Base-by-base conservation (phyloP, 1,140 invertebrate species). In the Pachyrhynchus sulphureomaculatus region DNA sequence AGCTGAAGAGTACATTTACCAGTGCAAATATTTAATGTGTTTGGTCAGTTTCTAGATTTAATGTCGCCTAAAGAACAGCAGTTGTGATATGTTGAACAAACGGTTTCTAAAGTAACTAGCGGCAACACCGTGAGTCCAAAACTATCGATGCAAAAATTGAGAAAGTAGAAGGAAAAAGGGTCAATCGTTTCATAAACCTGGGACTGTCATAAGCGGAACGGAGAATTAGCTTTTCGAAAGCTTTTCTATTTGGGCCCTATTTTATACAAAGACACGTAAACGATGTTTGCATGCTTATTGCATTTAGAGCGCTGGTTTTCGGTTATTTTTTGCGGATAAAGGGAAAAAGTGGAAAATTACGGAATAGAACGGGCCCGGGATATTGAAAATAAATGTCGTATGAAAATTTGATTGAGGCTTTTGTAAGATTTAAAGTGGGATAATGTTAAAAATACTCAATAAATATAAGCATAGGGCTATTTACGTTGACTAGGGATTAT, bases 161-260 rank as follows among this genome's bases (percentile, higher is more conserved):
- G 41, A 54, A 32, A 61, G 29, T 18, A 9, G 34, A 37, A 63
- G 24, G 62, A 68, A 67, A 68, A 45, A 42, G 58, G 66, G 66
- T 68, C 66, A 68, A 65, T 68, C 66, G 66, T 68, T 61, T 44
- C 63, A 65, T 65, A 68, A 65, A 65, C 56, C 62, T 60, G 56
- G 49, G 62, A 64, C 62, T 62, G 65, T 67, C 65, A 62, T 61
- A 56, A 59, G 41, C 53, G 65, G 55, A 61, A 65, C 58, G 23
- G 47, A 39, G 39, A 64, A 67, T 68, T 65, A 65, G 66, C 63
- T 68, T 65, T 65, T 60, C 36, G 65, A 57, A 54, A 58, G 61
- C 51, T 63, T 61, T n/a, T 64, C 62, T 56, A 45, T 59, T 59
- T 45, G 36, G 29, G 44, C 57, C 53, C 54, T 63, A 55, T 63